Conservation (phyloP, 2,888 invertebrate genomes). For the Lypha dubia region DNA sequence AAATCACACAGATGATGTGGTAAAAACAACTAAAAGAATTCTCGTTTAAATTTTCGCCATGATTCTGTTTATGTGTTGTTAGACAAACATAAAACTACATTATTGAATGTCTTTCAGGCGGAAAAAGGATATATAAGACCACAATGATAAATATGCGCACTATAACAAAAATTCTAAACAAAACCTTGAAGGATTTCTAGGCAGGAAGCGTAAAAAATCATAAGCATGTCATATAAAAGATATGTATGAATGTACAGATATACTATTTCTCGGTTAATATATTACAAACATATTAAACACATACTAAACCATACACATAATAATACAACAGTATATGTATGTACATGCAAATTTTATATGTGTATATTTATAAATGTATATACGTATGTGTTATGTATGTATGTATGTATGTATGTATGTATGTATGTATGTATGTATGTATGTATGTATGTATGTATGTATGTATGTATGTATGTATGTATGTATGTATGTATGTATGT, state of each 20-base stretch:
- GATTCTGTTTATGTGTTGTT: conserved; percentile 30
- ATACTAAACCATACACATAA: too few species aligned
- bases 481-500: neutral
- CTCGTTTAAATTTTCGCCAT: conserved; percentile 5
- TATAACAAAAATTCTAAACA: conserved; percentile 13
- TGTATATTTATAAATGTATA: too few species aligned
- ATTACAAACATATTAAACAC: too few species aligned
- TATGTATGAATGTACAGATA: neutral
- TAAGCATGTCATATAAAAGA: conserved; percentile 6
- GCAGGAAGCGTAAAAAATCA: conserved; percentile 48
- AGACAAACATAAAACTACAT: conserved; percentile 68
- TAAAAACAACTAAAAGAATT: conserved; percentile 46
- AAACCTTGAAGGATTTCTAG: conserved; percentile 44
- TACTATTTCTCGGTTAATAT: neutral
- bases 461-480: too few species aligned
- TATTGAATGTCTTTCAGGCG: conserved; percentile 76
- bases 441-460: too few species aligned
- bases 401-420: neutral
- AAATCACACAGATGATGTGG: conserved; percentile 61
- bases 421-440: neutral
- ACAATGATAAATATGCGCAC: conserved; percentile 8
- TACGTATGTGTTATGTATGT: too few species aligned
- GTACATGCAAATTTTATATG: too few species aligned
- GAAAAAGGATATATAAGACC: conserved; percentile 74
- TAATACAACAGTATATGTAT: too few species aligned